Conservation (phyloP, 2,888 invertebrate genomes). For the Plagiodera versicolora region DNA sequence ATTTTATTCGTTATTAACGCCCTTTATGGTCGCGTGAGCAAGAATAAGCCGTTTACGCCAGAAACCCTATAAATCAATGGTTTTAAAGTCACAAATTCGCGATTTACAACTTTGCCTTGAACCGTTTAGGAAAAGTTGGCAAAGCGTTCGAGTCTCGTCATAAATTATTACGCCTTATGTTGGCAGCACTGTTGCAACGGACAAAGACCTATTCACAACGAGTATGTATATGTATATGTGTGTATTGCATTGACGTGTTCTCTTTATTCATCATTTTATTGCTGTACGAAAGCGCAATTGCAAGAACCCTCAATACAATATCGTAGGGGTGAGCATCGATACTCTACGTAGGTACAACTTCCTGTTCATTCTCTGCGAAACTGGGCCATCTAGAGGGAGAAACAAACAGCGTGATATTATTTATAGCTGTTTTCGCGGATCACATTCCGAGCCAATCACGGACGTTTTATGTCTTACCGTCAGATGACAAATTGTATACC, state of each 20-base stretch:
- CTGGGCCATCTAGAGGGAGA: too few species aligned
- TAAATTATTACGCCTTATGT: background rate
- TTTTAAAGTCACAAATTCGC: background rate
- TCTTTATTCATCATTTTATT: background rate
- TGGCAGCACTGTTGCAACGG: background rate
- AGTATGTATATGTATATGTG: background rate
- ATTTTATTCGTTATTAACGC: background rate
- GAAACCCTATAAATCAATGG: background rate
- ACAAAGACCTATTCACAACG: background rate
- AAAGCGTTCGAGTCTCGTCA: background rate
- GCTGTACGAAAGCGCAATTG: background rate
- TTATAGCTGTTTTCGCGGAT: too few species aligned
- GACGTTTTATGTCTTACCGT: too few species aligned
- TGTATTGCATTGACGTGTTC: background rate
- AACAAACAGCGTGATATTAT: too few species aligned
- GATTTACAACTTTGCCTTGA: constrained; percentile 5
- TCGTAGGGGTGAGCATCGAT: background rate
- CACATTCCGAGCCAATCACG: too few species aligned
- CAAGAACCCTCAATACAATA: background rate
- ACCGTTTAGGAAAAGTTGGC: constrained; percentile 1
- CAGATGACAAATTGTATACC: too few species aligned
- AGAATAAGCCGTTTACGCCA: background rate
- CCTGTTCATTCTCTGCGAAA: background rate
- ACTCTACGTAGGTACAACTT: background rate
- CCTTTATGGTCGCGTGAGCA: background rate